Percentiles rank a stretch among this genome's conserved stretches.
These are phyloP conservation scores for Echinometra lucunter DNA, from an alignment of 53 echinoderm and acorn worm genomes.

Conservation along the genomic window DNA sequence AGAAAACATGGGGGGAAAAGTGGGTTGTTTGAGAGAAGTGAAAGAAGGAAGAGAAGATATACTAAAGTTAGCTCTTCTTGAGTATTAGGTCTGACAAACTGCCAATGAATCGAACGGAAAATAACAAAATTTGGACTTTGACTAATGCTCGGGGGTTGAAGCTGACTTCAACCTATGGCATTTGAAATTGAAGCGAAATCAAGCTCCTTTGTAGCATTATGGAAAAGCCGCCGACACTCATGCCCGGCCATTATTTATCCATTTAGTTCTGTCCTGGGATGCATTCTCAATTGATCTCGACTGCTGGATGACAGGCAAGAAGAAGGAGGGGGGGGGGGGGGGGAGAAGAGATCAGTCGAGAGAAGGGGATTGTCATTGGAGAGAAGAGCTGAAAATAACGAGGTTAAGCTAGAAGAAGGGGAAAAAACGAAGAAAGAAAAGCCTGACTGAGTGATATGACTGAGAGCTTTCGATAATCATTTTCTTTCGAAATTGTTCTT, in stretches of 20 bases:
- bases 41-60: neutral
- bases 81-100: constrained; percentile 64
- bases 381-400: constrained; percentile 15
- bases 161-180: constrained; percentile 70
- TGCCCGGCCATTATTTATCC: constrained; percentile 68
- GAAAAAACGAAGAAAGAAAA: neutral
- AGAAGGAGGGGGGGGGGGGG: constrained; percentile 24
- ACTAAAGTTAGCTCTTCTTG: constrained; percentile 48
- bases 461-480: neutral
- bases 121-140: constrained; percentile 69
- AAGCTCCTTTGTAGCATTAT: constrained; percentile 64
- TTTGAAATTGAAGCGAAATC: constrained; percentile 70
- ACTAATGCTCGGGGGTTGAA: constrained; percentile 61
- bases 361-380: constrained; percentile 14
- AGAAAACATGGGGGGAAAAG: neutral
- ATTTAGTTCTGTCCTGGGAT: constrained; percentile 47
- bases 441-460: no score
- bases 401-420: neutral
- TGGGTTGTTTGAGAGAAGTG: neutral
- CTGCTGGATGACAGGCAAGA: constrained; percentile 45
- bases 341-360: neutral
- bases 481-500: neutral
- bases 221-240: constrained; percentile 68
- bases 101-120: constrained; percentile 59
- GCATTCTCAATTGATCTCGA: constrained; percentile 64